These are phyloP conservation scores for Phortica variegata DNA, from an alignment of 1,140 invertebrate genomes.

Conservation along the genomic window DNA sequence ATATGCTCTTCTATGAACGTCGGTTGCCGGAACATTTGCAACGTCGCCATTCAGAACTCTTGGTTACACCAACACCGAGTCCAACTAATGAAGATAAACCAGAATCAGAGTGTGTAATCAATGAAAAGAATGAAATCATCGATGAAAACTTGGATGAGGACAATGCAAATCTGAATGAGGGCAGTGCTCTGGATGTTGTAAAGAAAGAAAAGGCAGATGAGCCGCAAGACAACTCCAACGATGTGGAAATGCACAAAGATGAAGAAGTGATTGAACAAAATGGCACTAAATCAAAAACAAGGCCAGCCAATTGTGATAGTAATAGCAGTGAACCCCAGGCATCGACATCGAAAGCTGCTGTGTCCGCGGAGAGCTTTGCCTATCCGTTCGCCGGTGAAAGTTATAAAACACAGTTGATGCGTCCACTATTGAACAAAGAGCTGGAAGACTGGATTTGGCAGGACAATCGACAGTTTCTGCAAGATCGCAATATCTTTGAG, in stretches of 20 bases:
- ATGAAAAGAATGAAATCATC: constrained; percentile 10
- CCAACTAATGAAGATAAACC: constrained; percentile 33
- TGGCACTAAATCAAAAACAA: too few relatives aligned
- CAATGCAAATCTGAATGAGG: constrained; percentile 1
- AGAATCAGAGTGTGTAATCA: constrained; percentile 21
- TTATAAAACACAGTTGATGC: constrained; percentile 31
- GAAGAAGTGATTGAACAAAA: too few relatives aligned
- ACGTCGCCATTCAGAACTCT: constrained; percentile 40
- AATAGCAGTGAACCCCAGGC: constrained; percentile 28
- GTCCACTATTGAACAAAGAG: constrained; percentile 68
- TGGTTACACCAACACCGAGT: constrained; percentile 41
- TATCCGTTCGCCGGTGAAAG: constrained; percentile 28
- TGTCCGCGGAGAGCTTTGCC: constrained; percentile 3
- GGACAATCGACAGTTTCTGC: constrained; percentile 92
- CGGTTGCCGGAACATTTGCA: constrained; percentile 48
- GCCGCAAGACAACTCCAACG: background rate
- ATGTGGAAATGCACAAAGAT: constrained; percentile 25
- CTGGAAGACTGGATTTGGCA: constrained; percentile 92
- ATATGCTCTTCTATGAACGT: constrained; percentile 95
- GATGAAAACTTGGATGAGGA: constrained; percentile 12
- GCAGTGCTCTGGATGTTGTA: too few relatives aligned
- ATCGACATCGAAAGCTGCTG: constrained; percentile 45
- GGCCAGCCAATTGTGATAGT: constrained; percentile 54
- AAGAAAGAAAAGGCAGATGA: too few relatives aligned
- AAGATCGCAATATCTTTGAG: constrained; percentile 94